Evolutionary conservation across 2,113 vertebrate species (phyloP), one percentile per base, ranked within the genome.

Genomic region (Grammomys surdaster): DNA sequence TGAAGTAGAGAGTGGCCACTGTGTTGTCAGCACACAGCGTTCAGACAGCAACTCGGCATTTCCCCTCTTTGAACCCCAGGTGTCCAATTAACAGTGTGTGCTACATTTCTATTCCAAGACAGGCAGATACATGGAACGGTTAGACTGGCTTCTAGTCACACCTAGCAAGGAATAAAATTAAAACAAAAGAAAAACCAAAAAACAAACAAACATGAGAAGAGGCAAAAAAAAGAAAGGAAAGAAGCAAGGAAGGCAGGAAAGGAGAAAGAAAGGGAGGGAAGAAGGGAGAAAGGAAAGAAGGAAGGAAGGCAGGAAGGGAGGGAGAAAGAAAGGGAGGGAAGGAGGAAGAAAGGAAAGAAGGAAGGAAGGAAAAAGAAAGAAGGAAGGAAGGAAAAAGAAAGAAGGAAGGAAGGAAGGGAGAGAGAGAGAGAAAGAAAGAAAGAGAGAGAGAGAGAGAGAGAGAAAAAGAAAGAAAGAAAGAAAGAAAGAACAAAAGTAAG

Each of bases 51-150:
- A 9, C 87, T 89, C 94, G 1, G 0, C 24, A 7, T 65, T 69
- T 73, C 88, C 19, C 67, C 60, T 65, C 70, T 92, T 73, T 92
- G 95, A 97, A 95, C 81, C 92, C 54, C 95, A 95, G 92, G 90
- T 89, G 96, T 88, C 93, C 93, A 93, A 96, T 97, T 96, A 97
- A 93, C 80, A 72, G 88, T 69, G 67, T 73, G 54, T 54, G 76
- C 90, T 91, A 90, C 89, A 88, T 95, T 86, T 90, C 93, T 93
- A 96, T 87, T 90, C 93, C 81, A 69, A 87, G 90, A 93, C 48
- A 93, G 75, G 84, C 89, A 94, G 80, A 33, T 69, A 76, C 91
- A 92, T 84, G 28, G 43, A 58, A 90, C 60, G 60, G 72, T 86
- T 92, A 90, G 70, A 82, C 56, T 81, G 69, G 56, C 67, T 85